These are phyloP conservation scores for Pseudomyrmex pallidus DNA, from an alignment of 1,140 invertebrate species.

Conservation along the genomic window DNA sequence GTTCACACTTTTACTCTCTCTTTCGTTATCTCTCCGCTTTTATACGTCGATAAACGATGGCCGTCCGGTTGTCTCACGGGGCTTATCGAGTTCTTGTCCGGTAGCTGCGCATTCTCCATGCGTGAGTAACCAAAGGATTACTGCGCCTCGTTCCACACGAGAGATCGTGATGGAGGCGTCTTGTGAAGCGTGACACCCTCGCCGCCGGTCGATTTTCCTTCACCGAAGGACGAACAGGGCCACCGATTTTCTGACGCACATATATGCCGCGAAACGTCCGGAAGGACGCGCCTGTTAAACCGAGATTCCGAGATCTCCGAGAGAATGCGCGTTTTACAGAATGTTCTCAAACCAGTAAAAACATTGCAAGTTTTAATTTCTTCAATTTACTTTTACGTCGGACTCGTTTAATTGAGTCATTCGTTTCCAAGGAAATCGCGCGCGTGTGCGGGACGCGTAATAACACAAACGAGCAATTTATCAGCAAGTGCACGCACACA, in stretches of 20 bases:
- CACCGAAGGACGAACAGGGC: slow-evolving; percentile 5
- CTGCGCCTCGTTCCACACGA: slow-evolving; percentile 54
- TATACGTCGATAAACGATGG: slow-evolving; percentile 3
- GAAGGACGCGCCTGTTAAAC: background rate
- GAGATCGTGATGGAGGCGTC: slow-evolving; percentile 31
- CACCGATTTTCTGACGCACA: background rate
- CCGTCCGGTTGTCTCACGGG: background rate
- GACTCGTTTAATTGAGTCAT: too few species aligned
- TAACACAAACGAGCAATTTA: slow-evolving; percentile 8
- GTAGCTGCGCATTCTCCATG: slow-evolving; percentile 30
- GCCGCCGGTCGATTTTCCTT: slow-evolving; percentile 35
- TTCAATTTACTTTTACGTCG: too few species aligned
- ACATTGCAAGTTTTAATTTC: too few species aligned
- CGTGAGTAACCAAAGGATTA: slow-evolving; percentile 63
- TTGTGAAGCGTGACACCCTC: slow-evolving; percentile 39
- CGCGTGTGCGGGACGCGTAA: background rate
- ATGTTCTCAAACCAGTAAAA: too few species aligned
- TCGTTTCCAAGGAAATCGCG: too few species aligned
- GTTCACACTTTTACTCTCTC: slow-evolving; percentile 4
- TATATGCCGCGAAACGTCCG: background rate
- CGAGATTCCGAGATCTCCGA: too few species aligned
- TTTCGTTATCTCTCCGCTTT: background rate
- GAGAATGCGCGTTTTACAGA: too few species aligned
- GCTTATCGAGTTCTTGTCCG: background rate
- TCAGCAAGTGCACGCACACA: background rate